Base-by-base conservation (phyloP, 2,113 vertebrate species). In the Cacatua alba region DNA sequence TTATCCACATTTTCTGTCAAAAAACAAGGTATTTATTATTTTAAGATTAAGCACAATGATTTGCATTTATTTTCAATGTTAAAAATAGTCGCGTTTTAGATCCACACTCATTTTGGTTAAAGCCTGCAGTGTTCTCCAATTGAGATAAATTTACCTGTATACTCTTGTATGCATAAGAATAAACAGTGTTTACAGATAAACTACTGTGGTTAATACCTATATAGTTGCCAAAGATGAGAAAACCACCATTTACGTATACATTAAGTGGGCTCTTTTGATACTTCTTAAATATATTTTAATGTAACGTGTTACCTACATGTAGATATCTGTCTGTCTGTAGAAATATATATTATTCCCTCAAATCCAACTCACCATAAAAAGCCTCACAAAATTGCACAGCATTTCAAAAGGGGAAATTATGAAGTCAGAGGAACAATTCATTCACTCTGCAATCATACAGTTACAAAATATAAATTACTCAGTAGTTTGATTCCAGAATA, bases 1-100 rank as follows among this genome's bases (percentile, higher is more conserved):
- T 97, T 95, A 99, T 98, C 94, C 99, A 98, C 93, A 98, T 98
- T 99, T 99, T 99, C 99, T 99, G 99, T 96, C 97, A 97, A 98
- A 97, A 87, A 96, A 79, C 85, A 90, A 96, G 67, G 57, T 6
- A 76, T 71, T 11, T 35, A 62, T 82, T 91, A 79, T 25, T 65
- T 92, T 93, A 83, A 37, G 46, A 64, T 91, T 11, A 65, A 35
- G 8, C 10, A 46, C 48, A 79, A 16, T 52, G n/a, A 84, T 3
- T 60, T 84, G 60, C 46, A 80, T 72, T 70, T 53, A 29, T 25
- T 87, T 51, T 46, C 51, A n/a, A 2, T 11, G 76, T 74, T 51
- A 51, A 29, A 70, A 79, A 46, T 2, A 41, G 5, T 11, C 41
- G 25, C 6, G 3, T 92, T 69, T 70, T 51, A 55, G 29, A 86